These are phyloP conservation scores for Neodiprion pinetum DNA, from an alignment of 1,140 invertebrate genomes.

Conservation along the genomic window DNA sequence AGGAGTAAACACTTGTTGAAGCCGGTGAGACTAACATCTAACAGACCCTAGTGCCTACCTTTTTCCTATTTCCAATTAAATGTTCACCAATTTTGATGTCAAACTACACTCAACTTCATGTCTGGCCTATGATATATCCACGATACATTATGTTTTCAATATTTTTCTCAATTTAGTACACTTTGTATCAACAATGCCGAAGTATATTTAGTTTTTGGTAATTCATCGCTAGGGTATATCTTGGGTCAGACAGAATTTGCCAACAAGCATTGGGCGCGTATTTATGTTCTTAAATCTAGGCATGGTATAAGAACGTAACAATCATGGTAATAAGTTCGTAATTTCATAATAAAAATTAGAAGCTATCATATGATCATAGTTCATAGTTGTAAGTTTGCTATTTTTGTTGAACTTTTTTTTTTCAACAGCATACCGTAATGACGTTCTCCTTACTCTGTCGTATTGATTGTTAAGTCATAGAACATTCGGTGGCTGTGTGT, in stretches of 20 bases:
- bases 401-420: too few relatives aligned
- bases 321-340: background rate
- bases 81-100: constrained; percentile 26
- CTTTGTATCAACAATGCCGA: too few relatives aligned
- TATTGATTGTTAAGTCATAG: background rate
- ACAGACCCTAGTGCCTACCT: constrained; percentile 48
- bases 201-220: too few relatives aligned
- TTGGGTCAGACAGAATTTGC: constrained; percentile 19
- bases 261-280: constrained; percentile 27
- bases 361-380: too few relatives aligned
- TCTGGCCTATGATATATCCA: constrained; percentile 5
- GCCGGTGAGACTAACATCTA: constrained; percentile 82
- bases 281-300: constrained; percentile 6
- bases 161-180: too few relatives aligned
- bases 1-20: constrained; percentile 92
- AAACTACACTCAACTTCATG: background rate
- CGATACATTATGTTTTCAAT: too few relatives aligned
- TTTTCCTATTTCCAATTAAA: constrained; percentile 48
- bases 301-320: constrained; percentile 2
- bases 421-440: too few relatives aligned
- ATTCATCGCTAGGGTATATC: too few relatives aligned
- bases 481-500: background rate
- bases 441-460: too few relatives aligned
- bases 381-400: too few relatives aligned
- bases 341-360: background rate